phyloP scores from a whole-genome alignment of 2,797 vertebrate species.

The Antrozous pallidus region DNA sequence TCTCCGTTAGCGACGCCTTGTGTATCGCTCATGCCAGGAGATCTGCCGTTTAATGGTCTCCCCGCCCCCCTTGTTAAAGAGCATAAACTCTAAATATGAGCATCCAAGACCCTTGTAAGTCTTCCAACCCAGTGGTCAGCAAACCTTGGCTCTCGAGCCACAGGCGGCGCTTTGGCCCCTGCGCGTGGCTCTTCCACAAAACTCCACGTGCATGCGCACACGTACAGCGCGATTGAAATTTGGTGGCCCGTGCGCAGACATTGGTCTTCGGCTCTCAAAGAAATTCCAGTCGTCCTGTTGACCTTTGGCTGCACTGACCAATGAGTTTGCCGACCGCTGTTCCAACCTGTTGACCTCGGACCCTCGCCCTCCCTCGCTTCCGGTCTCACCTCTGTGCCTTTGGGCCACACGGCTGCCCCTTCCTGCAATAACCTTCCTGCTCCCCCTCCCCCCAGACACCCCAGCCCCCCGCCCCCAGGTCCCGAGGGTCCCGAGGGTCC shows the following conservation, averaged over 20 bases:
- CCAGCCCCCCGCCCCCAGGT: background rate
- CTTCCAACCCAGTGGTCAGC: background rate
- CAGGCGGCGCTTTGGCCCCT: too few species aligned
- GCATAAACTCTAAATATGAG: background rate
- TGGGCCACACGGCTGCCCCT: background rate
- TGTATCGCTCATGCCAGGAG: background rate
- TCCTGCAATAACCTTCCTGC: background rate
- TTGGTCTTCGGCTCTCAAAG: too few species aligned
- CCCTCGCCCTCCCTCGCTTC: background rate
- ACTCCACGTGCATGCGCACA: too few species aligned
- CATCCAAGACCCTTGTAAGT: background rate
- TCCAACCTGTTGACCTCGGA: too few species aligned
- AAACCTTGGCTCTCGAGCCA: too few species aligned
- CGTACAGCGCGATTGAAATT: too few species aligned
- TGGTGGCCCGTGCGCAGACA: too few species aligned
- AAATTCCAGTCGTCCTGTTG: too few species aligned
- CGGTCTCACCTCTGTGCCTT: conserved; percentile 67
- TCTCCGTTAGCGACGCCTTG: background rate
- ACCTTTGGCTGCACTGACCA: too few species aligned
- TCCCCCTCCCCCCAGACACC: background rate
- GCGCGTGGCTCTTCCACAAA: too few species aligned
- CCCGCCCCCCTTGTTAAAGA: background rate
- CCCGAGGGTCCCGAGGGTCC: background rate
- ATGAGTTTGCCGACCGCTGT: too few species aligned
- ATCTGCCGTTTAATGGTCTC: background rate